A percentile compares a stretch with the other conserved stretches of the same genome.
Conservation (phyloP, 2,888 invertebrate species). For the Onthophagus sagittarius region DNA sequence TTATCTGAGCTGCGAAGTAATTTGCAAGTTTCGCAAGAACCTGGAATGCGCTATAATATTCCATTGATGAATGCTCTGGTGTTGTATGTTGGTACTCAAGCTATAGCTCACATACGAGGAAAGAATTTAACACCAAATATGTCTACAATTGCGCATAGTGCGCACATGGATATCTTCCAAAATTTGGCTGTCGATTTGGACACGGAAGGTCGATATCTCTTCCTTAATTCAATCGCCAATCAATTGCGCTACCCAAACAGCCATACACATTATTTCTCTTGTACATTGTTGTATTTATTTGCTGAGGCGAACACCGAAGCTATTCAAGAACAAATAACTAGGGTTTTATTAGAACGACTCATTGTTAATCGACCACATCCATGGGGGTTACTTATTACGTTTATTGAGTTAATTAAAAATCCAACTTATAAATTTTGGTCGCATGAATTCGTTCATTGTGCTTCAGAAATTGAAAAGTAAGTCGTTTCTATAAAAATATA, state of each 20-base stretch:
- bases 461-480: slow-evolving; percentile 98
- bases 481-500: slow-evolving; percentile 41
- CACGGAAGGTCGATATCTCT: slow-evolving; percentile 95
- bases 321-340: slow-evolving; percentile 96
- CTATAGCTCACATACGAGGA: slow-evolving; percentile 84
- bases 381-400: slow-evolving; percentile 98
- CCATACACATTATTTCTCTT: slow-evolving; percentile 99
- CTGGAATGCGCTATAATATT: slow-evolving; percentile 91
- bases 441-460: slow-evolving; percentile 99
- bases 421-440: slow-evolving; percentile 98
- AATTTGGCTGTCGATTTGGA: slow-evolving; percentile 97
- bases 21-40: slow-evolving; percentile 82
- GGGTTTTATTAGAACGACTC: slow-evolving; percentile 91
- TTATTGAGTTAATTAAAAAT: slow-evolving; percentile 98
- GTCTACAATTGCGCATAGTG: slow-evolving; percentile 96
- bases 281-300: slow-evolving; percentile 93
- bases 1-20: slow-evolving; percentile 87
- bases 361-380: slow-evolving; percentile 99
- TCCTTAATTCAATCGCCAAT: slow-evolving; percentile 98
- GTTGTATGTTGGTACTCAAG: slow-evolving; percentile 95
- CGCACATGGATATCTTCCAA: slow-evolving; percentile 99
- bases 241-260: slow-evolving; percentile 98
- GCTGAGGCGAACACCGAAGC: slow-evolving; percentile 96
- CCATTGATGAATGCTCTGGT: slow-evolving; percentile 96
- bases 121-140: slow-evolving; percentile 92